Percentiles rank a stretch among this genome's conserved stretches.
Evolutionary conservation across 2,113 vertebrate genomes (phyloP).

Genomic region (Rynchops niger): DNA sequence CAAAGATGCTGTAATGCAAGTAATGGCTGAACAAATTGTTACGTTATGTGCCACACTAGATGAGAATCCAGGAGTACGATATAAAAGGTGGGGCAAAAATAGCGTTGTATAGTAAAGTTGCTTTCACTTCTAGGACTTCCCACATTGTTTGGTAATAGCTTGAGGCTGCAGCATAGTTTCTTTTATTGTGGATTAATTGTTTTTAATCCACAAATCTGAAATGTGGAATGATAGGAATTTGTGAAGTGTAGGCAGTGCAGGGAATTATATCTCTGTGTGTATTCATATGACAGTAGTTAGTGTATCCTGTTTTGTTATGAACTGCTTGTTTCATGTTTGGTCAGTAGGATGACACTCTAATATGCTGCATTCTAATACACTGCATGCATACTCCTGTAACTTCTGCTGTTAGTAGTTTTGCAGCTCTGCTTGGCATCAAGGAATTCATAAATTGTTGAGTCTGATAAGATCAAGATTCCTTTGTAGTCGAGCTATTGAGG

Average conservation of each 20-base stretch:
- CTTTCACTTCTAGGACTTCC: background rate
- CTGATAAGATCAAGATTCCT: background rate
- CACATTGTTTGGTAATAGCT: background rate
- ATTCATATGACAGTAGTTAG: background rate
- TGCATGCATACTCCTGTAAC: background rate
- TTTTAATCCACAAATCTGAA: background rate
- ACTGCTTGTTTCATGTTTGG: background rate
- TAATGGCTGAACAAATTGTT: constrained; percentile 90
- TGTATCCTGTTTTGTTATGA: background rate
- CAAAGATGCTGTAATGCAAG: constrained; percentile 80
- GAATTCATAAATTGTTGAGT: background rate
- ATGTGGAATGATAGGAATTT: background rate
- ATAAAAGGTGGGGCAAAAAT: constrained; percentile 79
- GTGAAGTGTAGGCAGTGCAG: background rate
- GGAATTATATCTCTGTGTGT: background rate
- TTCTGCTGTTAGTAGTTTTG: background rate
- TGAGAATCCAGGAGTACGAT: constrained; percentile 93
- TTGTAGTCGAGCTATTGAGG: background rate
- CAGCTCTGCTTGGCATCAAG: background rate
- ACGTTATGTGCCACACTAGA: constrained; percentile 92
- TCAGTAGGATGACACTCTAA: background rate
- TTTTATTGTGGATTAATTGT: background rate
- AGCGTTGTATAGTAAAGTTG: background rate
- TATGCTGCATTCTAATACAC: background rate
- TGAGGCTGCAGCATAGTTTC: background rate